These are phyloP conservation scores for Drosophila longiperda DNA, from an alignment of 2,888 invertebrate species.

Conservation along the genomic window DNA sequence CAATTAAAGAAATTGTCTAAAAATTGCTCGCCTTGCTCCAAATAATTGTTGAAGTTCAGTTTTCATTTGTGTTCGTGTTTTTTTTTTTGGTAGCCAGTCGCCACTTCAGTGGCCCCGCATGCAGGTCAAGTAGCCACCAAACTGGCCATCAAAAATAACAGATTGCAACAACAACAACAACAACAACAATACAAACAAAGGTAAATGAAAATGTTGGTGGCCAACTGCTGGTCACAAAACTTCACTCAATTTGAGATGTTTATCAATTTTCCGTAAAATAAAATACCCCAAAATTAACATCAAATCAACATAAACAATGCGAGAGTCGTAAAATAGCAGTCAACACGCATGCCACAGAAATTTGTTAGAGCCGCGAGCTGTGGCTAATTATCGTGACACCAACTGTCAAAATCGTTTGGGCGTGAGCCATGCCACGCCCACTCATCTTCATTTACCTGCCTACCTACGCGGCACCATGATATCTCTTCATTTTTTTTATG, in stretches of 20 bases:
- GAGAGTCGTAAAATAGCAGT: constrained; percentile 64
- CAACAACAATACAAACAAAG: constrained; percentile 29
- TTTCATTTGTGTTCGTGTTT: constrained; percentile 6
- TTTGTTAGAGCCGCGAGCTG: constrained; percentile 39
- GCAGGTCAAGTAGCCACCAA: constrained; percentile 68
- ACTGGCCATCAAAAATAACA: constrained; percentile 32
- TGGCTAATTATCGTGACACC: constrained; percentile 78
- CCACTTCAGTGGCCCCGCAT: constrained; percentile 52
- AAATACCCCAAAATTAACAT: constrained; percentile 71
- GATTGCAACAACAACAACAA: constrained; percentile 10
- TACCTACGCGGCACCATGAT: constrained; percentile 4
- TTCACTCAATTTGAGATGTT: constrained; percentile 51
- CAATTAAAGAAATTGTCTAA: constrained; percentile 67
- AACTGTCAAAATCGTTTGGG: constrained; percentile 67
- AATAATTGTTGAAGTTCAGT: constrained; percentile 37
- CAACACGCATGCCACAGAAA: constrained; percentile 66
- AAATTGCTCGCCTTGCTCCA: constrained; percentile 66
- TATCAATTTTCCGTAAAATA: constrained; percentile 79
- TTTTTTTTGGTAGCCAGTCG: constrained; percentile 24
- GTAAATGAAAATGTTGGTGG: constrained; percentile 64
- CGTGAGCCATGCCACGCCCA: constrained; percentile 61
- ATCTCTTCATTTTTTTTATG: constrained; percentile 28
- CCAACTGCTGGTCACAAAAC: constrained; percentile 14
- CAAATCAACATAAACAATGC: constrained; percentile 78
- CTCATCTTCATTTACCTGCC: constrained; percentile 34